Evolutionary conservation across 2,797 vertebrate genomes (phyloP).

Genomic region (Sciaenops ocellatus): DNA sequence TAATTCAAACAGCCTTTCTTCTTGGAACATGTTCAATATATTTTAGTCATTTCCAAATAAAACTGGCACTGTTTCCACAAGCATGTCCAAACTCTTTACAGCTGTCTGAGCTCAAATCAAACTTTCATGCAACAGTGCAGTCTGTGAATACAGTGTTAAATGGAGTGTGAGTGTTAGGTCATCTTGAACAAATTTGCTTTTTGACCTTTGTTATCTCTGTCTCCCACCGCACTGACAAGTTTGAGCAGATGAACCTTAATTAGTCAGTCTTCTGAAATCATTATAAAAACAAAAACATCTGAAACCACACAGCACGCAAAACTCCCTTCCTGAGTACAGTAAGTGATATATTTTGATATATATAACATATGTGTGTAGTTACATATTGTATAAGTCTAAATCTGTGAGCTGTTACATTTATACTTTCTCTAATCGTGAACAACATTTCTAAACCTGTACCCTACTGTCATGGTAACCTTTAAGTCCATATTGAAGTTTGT

Average conservation of each 20-base stretch:
- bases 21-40: constrained; percentile 19
- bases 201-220: background rate
- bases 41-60: constrained; percentile 18
- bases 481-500: too few relatives aligned
- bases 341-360: background rate
- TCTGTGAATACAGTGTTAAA: background rate
- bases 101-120: constrained; percentile 34
- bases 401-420: background rate
- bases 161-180: background rate
- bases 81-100: constrained; percentile 18
- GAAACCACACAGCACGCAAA: background rate
- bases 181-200: constrained; percentile 6
- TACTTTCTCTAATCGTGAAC: background rate
- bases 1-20: constrained; percentile 15
- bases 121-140: constrained; percentile 1
- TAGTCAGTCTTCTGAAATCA: constrained; percentile 11
- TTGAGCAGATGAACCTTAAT: background rate
- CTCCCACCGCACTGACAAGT: constrained; percentile 2
- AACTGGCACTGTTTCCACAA: background rate
- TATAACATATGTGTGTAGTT: background rate
- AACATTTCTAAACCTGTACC: background rate
- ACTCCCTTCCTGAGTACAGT: background rate
- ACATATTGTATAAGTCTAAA: background rate
- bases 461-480: background rate
- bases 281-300: background rate